Percentiles rank a stretch among this genome's conserved stretches.
These are phyloP conservation scores for Heterotilapia buettikoferi DNA, from an alignment of 2,113 vertebrate genomes.

Conservation along the genomic window DNA sequence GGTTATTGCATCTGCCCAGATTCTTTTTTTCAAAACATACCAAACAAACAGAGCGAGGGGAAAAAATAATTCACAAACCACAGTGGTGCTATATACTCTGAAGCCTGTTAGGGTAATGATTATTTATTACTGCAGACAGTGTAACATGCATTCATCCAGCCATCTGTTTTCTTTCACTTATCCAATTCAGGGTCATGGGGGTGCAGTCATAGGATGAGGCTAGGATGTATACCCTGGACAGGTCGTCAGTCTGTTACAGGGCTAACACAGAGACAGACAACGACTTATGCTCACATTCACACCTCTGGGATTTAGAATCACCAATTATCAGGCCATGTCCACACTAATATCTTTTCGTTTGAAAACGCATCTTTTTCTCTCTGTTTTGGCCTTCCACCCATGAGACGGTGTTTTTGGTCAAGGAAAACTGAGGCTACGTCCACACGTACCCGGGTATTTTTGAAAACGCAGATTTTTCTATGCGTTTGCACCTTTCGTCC, in stretches of 20 bases:
- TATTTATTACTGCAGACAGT: not conserved
- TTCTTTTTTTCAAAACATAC: not conserved
- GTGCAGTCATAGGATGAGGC: not conserved
- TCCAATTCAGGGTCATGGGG: not conserved
- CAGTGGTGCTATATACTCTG: not conserved
- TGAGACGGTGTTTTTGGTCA: not conserved
- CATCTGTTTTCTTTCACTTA: not conserved
- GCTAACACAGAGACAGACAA: not conserved
- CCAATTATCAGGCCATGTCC: not conserved
- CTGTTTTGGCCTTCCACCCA: rapidly evolving
- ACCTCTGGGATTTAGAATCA: not conserved
- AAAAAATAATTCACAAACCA: not conserved
- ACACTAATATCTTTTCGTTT: not conserved
- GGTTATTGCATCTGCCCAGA: not conserved
- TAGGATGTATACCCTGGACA: not conserved
- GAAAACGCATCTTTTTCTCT: not conserved
- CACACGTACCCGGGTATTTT: too few relatives aligned
- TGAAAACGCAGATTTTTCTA: too few relatives aligned
- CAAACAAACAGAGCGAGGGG: rapidly evolving
- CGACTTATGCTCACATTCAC: not conserved
- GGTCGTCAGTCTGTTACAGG: not conserved
- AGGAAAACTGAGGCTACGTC: rapidly evolving
- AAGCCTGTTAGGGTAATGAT: not conserved
- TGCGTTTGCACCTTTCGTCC: too few relatives aligned
- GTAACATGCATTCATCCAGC: not conserved